phyloP scores from a whole-genome alignment of 2,113 vertebrate species.

The Malurus cyaneus region DNA sequence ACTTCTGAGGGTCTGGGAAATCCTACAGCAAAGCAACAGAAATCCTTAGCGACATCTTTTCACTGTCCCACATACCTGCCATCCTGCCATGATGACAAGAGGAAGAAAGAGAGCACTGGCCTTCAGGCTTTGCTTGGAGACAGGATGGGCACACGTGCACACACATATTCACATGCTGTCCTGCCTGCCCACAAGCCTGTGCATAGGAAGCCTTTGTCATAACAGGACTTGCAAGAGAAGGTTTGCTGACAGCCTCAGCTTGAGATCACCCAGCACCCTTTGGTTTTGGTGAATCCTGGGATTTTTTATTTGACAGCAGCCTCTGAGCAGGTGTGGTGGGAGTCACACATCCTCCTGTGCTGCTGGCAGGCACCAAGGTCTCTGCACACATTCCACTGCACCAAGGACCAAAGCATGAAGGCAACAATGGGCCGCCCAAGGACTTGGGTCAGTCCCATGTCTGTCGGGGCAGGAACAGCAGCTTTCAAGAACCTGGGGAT shows the following conservation, averaged over 20 bases:
- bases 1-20: slow-evolving; percentile 68
- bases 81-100: not conserved
- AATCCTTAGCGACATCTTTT: not conserved
- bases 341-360: rapidly evolving
- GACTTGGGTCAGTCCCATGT: not conserved
- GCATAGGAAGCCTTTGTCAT: not conserved
- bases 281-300: not conserved
- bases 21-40: slow-evolving; percentile 58
- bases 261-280: not conserved
- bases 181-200: not conserved
- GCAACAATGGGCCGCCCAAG: rapidly evolving
- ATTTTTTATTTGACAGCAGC: not conserved
- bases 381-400: not conserved
- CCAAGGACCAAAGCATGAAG: not conserved
- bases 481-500: not conserved
- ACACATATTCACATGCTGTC: not conserved
- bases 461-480: not conserved
- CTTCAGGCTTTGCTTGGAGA: not conserved
- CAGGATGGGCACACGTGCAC: not conserved
- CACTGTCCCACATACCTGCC: not conserved
- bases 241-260: not conserved
- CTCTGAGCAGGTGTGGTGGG: not conserved
- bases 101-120: not conserved
- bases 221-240: not conserved
- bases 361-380: not conserved